phyloP scores from a whole-genome alignment of 2,113 vertebrate species.

The Scolopax mira region DNA sequence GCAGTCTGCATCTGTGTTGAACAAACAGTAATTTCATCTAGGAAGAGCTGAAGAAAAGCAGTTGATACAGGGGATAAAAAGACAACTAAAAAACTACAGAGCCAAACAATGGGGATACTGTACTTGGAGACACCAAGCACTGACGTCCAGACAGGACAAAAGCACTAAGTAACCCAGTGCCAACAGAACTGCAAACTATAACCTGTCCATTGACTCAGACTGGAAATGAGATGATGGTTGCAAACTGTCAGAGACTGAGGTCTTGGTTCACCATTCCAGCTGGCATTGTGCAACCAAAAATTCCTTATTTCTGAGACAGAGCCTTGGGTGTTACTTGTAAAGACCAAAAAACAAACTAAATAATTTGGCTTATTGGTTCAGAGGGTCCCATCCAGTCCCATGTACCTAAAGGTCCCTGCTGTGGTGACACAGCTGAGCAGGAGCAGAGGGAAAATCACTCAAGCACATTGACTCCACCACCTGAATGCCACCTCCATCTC shows the following conservation, averaged over 20 bases:
- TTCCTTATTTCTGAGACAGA: neutral
- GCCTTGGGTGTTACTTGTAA: neutral
- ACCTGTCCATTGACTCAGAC: neutral
- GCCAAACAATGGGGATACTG: accelerated
- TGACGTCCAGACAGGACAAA: neutral
- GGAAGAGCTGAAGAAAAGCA: neutral
- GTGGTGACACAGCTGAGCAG: neutral
- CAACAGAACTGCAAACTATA: neutral
- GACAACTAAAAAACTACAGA: neutral
- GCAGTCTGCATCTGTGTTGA: neutral
- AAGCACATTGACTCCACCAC: neutral
- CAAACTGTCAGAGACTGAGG: neutral
- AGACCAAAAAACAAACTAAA: neutral
- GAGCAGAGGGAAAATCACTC: neutral
- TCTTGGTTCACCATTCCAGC: neutral
- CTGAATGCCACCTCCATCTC: neutral
- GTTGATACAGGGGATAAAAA: neutral
- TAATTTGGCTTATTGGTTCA: neutral
- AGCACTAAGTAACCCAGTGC: neutral
- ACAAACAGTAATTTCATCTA: neutral
- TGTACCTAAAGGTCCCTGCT: neutral
- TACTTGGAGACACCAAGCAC: neutral
- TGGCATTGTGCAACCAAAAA: neutral
- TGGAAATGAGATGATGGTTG: neutral
- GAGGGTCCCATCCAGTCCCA: neutral